Base-by-base conservation (phyloP, 2,797 vertebrate species). In the Rachycentron canadum region DNA sequence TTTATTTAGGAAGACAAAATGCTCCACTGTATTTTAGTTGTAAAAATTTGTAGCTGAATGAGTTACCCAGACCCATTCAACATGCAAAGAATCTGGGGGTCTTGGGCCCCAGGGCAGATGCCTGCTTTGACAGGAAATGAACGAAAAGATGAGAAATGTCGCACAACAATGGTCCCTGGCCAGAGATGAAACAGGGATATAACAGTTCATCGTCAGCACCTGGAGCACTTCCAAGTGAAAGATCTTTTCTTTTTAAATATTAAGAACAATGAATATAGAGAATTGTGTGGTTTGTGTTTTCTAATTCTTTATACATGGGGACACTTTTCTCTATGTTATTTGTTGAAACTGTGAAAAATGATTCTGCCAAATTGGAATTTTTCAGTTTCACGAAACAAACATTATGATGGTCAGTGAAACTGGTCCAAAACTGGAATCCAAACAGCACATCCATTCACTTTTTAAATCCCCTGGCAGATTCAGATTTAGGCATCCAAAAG, bases 401-500 rank as follows among this genome's bases (percentile, higher is more conserved):
- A 26, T 19, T 12, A 59, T 69, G 53, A 61, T 40, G 59, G 63
- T 53, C 67, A 60, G 34, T 53, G 64, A 76, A 53, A 66, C 21
- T 40, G 61, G 43, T 62, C 64, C 16, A 65, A 52, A 78, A 16
- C 23, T 64, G 25, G 50, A 59, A 36, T 63, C 52, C 49, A 74
- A 68, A 67, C 30, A 63, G 52, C 47, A 10, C 41, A 61, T 74
- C 38, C 23, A 25, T 57, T 70, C 57, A 43, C 12, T 68, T 23
- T 23, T 16, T 49, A 61, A 63, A 83, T 69, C 40, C 73, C 57
- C 50, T 28, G 26, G 36, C 59, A 72, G 59, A 73, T 64, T 77
- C 72, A 79, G 56, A 63, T 76, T 43, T 16, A 62, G 59, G 40
- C 72, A 43, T 25, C 74, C 55, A 62, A 69, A 67, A 81, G 62